These are phyloP conservation scores for Drosophila eugracilis DNA, from an alignment of 1,140 invertebrate genomes.

Conservation along the genomic window DNA sequence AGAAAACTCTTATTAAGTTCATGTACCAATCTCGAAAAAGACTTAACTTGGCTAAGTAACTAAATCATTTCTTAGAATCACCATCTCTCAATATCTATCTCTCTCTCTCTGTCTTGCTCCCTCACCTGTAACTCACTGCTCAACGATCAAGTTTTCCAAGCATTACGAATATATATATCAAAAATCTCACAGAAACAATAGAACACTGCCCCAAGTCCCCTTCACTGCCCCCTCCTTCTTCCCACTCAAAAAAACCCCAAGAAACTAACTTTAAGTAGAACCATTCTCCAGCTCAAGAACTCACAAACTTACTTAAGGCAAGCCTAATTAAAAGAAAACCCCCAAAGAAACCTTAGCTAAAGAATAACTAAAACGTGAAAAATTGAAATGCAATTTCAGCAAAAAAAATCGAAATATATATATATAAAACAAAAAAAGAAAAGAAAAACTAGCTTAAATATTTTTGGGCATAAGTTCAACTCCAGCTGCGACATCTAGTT, in stretches of 20 bases:
- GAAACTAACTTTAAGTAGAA: constrained; percentile 73
- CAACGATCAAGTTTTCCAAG: constrained; percentile 48
- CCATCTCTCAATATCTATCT: constrained; percentile 4
- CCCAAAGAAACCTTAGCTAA: constrained; percentile 58
- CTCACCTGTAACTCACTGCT: constrained; percentile 52
- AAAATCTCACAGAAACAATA: constrained; percentile 37
- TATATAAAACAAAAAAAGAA: too few relatives aligned
- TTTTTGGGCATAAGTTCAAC: constrained; percentile 64
- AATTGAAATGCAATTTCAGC: constrained; percentile 75
- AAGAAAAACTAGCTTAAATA: constrained; percentile 62
- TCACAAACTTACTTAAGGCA: constrained; percentile 54
- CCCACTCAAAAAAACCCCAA: neutral
- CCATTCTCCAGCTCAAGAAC: constrained; percentile 68
- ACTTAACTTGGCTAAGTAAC: constrained; percentile 44
- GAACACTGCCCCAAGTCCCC: constrained; percentile 49
- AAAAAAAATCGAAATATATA: constrained; percentile 37
- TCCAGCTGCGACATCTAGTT: constrained; percentile 51
- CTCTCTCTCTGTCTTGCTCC: constrained; percentile 31
- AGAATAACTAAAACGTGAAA: constrained; percentile 29
- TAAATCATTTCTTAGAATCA: constrained; percentile 19
- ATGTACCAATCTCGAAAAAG: constrained; percentile 47
- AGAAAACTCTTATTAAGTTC: constrained; percentile 43
- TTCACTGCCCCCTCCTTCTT: constrained; percentile 14
- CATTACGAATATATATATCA: constrained; percentile 10
- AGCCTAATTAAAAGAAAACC: constrained; percentile 42